A percentile compares a stretch with the other conserved stretches of the same genome.
Evolutionary conservation across 2,797 vertebrate species (phyloP).

Genomic region (Adrianichthys oophorus): DNA sequence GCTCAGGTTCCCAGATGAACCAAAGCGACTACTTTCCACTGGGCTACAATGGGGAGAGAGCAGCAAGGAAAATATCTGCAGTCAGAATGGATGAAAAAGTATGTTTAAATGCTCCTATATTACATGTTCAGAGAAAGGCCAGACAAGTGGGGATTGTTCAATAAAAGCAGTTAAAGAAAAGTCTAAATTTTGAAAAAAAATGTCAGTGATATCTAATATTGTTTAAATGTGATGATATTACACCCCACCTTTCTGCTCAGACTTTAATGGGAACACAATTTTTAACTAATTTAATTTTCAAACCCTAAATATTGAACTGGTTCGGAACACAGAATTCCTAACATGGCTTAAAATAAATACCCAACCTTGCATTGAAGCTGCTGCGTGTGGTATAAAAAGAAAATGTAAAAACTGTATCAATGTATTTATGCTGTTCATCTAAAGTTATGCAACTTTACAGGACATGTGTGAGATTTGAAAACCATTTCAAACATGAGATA

Average conservation of each 20-base stretch:
- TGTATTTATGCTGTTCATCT: neutral
- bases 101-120: slow-evolving; percentile 10
- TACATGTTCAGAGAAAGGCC: neutral
- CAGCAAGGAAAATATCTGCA: slow-evolving; percentile 33
- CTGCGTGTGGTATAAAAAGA: slow-evolving; percentile 37
- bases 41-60: slow-evolving; percentile 81
- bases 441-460: neutral
- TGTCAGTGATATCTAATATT: neutral
- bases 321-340: slow-evolving; percentile 14
- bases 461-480: neutral
- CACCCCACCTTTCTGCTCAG: slow-evolving; percentile 18
- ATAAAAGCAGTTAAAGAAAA: neutral
- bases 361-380: slow-evolving; percentile 43
- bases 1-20: slow-evolving; percentile 95
- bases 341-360: slow-evolving; percentile 23
- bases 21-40: slow-evolving; percentile 90
- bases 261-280: neutral
- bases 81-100: neutral
- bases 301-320: neutral
- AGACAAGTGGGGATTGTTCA: slow-evolving; percentile 12
- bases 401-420: slow-evolving; percentile 5
- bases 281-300: slow-evolving; percentile 4
- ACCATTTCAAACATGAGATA: neutral
- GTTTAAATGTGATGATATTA: slow-evolving; percentile 7
- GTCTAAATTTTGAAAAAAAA: neutral